Evolutionary conservation across 2,797 vertebrate genomes (phyloP).

Genomic region (Cercopithecus hamlyni): DNA sequence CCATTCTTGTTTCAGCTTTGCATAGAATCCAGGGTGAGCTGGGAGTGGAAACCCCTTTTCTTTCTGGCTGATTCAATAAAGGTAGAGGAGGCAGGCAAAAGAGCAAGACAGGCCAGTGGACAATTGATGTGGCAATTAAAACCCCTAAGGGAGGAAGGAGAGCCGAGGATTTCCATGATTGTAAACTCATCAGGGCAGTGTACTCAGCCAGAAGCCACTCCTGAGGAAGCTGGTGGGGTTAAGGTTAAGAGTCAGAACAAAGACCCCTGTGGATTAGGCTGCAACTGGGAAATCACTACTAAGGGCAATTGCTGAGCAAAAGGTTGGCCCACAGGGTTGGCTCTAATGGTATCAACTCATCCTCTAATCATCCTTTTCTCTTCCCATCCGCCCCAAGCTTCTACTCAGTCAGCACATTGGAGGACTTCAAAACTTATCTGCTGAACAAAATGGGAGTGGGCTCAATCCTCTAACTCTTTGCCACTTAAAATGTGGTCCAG

Average conservation of each 20-base stretch:
- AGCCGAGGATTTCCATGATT: neutral
- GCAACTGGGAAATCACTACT: neutral
- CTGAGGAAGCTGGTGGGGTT: neutral
- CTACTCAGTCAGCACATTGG: neutral
- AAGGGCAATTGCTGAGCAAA: neutral
- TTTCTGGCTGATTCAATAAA: neutral
- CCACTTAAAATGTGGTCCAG: neutral
- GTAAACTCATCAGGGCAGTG: neutral
- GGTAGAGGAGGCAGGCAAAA: neutral
- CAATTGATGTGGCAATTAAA: neutral
- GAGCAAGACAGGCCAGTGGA: neutral
- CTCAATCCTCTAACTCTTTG: neutral
- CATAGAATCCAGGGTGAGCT: neutral
- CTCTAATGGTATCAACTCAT: neutral
- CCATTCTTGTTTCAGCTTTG: neutral
- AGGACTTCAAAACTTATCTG: neutral
- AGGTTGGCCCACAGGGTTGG: fast-evolving
- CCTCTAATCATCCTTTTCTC: neutral
- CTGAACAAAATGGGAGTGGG: neutral
- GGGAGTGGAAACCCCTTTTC: neutral
- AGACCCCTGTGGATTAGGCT: neutral
- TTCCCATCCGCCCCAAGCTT: neutral
- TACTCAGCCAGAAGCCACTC: neutral
- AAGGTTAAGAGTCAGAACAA: neutral
- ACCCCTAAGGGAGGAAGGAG: neutral